Evolutionary conservation across 2,888 invertebrate species (phyloP).

Genomic region (Acanthoscelides obtectus): DNA sequence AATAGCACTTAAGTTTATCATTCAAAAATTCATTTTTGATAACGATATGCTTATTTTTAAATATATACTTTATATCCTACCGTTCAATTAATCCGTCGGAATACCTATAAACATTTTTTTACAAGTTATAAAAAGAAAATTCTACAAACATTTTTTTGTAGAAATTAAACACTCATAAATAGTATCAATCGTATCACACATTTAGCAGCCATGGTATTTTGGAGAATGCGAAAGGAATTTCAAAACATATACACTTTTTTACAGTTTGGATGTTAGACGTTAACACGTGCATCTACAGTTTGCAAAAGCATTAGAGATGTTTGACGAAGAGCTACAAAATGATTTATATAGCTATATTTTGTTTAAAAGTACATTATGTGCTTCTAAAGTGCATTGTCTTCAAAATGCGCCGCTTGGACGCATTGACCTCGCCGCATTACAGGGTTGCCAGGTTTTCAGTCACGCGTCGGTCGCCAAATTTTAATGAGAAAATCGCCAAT

Average conservation of each 20-base stretch:
- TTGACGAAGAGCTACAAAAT: no score
- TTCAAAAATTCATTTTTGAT: conserved; percentile 24
- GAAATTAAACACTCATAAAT: conserved; percentile 3
- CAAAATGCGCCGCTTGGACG: no score
- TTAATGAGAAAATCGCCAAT: no score
- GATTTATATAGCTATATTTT: no score
- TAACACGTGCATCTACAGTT: conserved; percentile 5
- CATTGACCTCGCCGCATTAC: no score
- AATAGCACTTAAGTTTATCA: conserved; percentile 17
- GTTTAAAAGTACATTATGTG: no score
- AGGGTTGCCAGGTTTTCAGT: no score
- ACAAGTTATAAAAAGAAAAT: background rate
- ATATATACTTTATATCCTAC: conserved; percentile 13
- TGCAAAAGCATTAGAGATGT: no score
- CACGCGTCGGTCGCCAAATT: no score
- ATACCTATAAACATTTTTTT: conserved; percentile 10
- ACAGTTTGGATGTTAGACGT: background rate
- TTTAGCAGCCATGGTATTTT: background rate
- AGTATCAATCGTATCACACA: conserved; percentile 2
- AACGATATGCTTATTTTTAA: conserved; percentile 31
- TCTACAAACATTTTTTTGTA: background rate
- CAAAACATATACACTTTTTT: conserved; percentile 7
- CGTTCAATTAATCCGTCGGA: conserved; percentile 9
- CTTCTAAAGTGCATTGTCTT: no score
- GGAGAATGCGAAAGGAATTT: background rate